Evolutionary conservation across 1,140 invertebrate genomes (phyloP).

Genomic region (Hycleus phaleratus): DNA sequence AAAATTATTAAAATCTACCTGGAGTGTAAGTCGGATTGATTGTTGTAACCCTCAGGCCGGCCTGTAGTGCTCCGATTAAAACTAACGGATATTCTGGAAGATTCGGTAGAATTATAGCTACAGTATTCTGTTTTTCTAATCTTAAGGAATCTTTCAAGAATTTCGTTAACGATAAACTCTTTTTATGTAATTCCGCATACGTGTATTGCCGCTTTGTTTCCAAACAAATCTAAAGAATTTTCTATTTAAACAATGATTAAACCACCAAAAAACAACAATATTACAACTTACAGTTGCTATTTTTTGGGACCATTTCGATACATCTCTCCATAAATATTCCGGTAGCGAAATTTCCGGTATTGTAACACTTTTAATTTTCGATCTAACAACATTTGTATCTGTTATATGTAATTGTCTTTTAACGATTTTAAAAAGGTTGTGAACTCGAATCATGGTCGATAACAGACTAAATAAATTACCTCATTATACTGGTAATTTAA

Average conservation of each 20-base stretch:
- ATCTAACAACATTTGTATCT: neutral
- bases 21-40: slow-evolving; percentile 73
- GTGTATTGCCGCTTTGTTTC: slow-evolving; percentile 7
- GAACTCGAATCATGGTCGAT: too few species aligned
- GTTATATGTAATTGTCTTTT: too few species aligned
- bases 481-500: too few species aligned
- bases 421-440: too few species aligned
- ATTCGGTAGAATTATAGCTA: slow-evolving; percentile 59
- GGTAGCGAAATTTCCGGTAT: slow-evolving; percentile 1
- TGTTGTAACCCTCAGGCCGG: slow-evolving; percentile 63
- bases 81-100: slow-evolving; percentile 62
- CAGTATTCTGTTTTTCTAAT: neutral
- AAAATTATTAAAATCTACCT: slow-evolving; percentile 44
- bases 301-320: slow-evolving; percentile 6
- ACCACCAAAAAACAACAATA: neutral
- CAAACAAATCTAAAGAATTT: slow-evolving; percentile 1
- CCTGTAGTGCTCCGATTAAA: slow-evolving; percentile 56
- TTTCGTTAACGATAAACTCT: neutral
- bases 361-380: neutral
- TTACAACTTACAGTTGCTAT: slow-evolving; percentile 1
- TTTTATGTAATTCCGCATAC: slow-evolving; percentile 6
- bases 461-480: too few species aligned
- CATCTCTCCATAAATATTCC: slow-evolving; percentile 7
- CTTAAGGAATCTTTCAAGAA: slow-evolving; percentile 8
- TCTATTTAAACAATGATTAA: neutral